Evolutionary conservation across 1,140 invertebrate genomes (phyloP).

Genomic region (Augochlora pura): DNA sequence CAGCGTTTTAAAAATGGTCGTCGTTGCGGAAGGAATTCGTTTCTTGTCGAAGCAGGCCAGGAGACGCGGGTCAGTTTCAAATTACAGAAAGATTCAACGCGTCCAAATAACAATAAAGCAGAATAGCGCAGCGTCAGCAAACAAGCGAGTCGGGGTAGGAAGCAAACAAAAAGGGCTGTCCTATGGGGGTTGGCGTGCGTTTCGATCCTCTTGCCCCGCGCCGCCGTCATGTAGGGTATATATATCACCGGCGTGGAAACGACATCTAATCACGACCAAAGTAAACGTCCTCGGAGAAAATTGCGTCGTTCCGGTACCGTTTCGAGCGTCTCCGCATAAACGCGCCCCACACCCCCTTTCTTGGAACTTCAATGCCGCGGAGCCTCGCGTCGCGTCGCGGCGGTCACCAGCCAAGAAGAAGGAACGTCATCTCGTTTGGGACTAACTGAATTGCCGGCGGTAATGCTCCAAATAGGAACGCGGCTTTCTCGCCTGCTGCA

Average conservation of each 20-base stretch:
- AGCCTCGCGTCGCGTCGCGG: not conserved
- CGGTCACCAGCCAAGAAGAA: conserved; percentile 24
- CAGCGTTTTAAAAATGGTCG: not conserved
- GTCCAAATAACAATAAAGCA: conserved; percentile 34
- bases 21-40: not conserved
- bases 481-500: conserved; percentile 40
- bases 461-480: conserved; percentile 66
- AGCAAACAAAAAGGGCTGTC: not conserved
- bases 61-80: not conserved
- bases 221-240: not conserved
- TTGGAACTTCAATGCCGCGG: too few species aligned
- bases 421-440: conserved; percentile 35
- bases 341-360: not conserved
- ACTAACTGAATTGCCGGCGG: conserved; percentile 59
- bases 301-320: conserved; percentile 36
- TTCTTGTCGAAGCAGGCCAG: too few species aligned
- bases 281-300: conserved; percentile 53
- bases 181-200: not conserved
- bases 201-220: not conserved
- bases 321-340: conserved; percentile 18
- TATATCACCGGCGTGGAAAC: conserved; percentile 22
- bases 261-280: conserved; percentile 55
- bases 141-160: not conserved
- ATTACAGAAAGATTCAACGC: conserved; percentile 3
- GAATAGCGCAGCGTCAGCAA: not conserved